These are phyloP conservation scores for Anoncus sp. DNA, from an alignment of 2,888 invertebrate genomes.

Conservation along the genomic window DNA sequence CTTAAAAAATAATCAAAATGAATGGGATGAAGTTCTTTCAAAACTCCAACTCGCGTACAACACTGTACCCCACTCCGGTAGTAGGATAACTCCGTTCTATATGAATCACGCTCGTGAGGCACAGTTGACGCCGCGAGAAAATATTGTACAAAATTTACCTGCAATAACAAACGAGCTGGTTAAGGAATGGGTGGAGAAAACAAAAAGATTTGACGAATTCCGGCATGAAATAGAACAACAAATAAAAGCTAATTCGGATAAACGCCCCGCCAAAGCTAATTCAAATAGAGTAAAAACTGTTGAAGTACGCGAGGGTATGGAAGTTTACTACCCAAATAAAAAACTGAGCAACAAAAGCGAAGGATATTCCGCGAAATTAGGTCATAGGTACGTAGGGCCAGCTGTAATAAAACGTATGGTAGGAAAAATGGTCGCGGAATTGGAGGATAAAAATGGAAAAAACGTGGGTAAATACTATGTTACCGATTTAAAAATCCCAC, in stretches of 20 bases:
- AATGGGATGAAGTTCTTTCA: too few relatives aligned
- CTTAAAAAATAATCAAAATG: constrained; percentile 24
- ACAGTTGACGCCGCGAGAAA: not conserved
- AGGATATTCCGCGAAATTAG: not conserved
- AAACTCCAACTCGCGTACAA: too few relatives aligned
- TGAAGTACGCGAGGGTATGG: not conserved
- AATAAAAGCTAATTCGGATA: not conserved
- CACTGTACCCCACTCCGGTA: not conserved
- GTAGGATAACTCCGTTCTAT: not conserved
- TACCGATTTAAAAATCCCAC: too few relatives aligned
- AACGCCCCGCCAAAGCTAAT: not conserved
- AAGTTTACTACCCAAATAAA: not conserved
- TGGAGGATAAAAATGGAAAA: not conserved
- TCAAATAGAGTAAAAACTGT: not conserved
- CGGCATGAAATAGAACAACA: not conserved
- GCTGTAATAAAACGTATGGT: not conserved
- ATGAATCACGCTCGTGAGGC: not conserved
- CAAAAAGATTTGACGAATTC: not conserved
- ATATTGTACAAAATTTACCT: not conserved
- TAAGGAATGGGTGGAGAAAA: not conserved
- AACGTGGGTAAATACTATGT: too few relatives aligned
- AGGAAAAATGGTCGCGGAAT: not conserved
- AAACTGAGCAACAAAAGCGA: too few relatives aligned
- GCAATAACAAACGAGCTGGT: not conserved
- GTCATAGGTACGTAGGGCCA: not conserved